phyloP scores from a whole-genome alignment of 1,140 invertebrate genomes.

The Globodera rostochiensis region DNA sequence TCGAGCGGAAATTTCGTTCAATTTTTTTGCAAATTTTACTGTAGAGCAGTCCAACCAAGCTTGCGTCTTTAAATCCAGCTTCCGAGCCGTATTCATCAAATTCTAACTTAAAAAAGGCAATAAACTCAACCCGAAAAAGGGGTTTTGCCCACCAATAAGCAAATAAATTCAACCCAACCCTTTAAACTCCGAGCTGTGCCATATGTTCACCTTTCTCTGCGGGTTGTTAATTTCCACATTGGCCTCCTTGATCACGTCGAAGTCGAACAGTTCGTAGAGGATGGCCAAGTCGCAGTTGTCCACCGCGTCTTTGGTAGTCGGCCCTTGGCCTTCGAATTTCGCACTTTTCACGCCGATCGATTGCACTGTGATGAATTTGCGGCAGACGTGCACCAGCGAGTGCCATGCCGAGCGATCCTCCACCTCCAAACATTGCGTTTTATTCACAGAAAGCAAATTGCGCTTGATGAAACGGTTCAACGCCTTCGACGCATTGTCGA shows the following conservation, averaged over 20 bases:
- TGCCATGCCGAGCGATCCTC: not conserved
- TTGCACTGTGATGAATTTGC: conserved; percentile 18
- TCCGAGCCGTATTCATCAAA: conserved; percentile 6
- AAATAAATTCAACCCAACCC: not conserved
- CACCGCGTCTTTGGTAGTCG: conserved; percentile 8
- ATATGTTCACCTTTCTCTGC: not conserved
- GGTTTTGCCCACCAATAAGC: not conserved
- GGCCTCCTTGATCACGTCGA: conserved; percentile 15
- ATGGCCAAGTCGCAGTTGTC: conserved; percentile 3
- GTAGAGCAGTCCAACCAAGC: conserved; percentile 12
- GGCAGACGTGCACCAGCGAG: not conserved
- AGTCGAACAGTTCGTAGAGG: conserved; percentile 9
- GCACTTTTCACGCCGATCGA: not conserved
- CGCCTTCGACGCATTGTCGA: not conserved
- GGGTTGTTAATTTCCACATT: conserved; percentile 13
- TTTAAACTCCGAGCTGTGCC: not conserved
- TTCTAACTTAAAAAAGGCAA: conserved; percentile 9
- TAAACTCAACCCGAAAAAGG: not conserved
- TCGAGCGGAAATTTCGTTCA: conserved; percentile 14
- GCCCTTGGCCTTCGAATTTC: conserved; percentile 8
- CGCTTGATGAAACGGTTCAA: not conserved
- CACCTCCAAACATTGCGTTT: not conserved
- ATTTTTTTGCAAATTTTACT: conserved; percentile 3
- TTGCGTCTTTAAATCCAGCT: conserved; percentile 5
- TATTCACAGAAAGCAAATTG: not conserved